phyloP scores from a whole-genome alignment of 2,888 invertebrate genomes.

The Pristionchus maxplancki region DNA sequence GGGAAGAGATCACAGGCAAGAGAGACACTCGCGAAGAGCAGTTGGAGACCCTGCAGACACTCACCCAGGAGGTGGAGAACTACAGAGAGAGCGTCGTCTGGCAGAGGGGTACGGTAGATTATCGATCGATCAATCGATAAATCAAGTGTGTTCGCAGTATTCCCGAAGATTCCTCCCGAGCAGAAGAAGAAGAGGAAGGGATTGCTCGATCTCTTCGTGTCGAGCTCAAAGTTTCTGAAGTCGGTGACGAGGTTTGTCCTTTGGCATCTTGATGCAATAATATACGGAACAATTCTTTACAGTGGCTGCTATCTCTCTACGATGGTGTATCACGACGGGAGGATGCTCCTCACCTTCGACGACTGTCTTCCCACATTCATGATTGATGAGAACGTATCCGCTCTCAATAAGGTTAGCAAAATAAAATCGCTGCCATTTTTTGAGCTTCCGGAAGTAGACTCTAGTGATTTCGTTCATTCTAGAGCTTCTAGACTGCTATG shows the following conservation, averaged over 20 bases:
- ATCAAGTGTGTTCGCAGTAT: conserved; percentile 56
- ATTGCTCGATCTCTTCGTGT: conserved; percentile 94
- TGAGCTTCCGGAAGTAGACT: not conserved
- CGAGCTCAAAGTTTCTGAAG: conserved; percentile 96
- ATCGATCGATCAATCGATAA: no score
- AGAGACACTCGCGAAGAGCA: conserved; percentile 61
- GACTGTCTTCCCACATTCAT: conserved; percentile 87
- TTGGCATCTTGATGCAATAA: not conserved
- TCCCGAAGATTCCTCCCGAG: conserved; percentile 61
- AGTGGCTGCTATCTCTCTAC: conserved; percentile 95
- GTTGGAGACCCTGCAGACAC: conserved; percentile 58
- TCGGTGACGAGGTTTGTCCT: conserved; percentile 78
- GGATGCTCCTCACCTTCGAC: conserved; percentile 95
- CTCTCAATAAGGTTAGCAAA: conserved; percentile 55
- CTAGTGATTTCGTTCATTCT: not conserved
- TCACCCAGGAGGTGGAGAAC: conserved; percentile 69
- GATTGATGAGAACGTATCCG: conserved; percentile 63
- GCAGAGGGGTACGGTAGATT: conserved; percentile 67
- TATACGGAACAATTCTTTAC: conserved; percentile 70
- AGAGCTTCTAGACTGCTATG: not conserved
- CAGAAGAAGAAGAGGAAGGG: conserved; percentile 75
- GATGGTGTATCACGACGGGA: conserved; percentile 94
- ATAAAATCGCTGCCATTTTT: not conserved
- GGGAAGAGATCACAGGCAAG: conserved; percentile 68
- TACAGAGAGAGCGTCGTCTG: conserved; percentile 70